Percentiles rank a stretch among this genome's conserved stretches.
Conservation (phyloP, 2,113 vertebrate species). For the Zosterops japonicus region DNA sequence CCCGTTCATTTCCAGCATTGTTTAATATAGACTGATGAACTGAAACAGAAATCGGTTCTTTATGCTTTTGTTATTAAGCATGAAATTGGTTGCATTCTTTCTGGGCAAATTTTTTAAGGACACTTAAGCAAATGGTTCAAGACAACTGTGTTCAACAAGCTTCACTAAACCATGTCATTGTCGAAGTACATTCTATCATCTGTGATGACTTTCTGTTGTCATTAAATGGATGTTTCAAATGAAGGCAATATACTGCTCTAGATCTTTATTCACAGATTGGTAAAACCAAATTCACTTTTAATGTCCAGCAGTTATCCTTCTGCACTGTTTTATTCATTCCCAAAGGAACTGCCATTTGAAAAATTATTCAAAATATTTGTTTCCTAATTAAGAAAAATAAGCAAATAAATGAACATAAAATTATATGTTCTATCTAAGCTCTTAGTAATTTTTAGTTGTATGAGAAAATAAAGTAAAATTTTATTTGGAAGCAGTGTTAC, state of each 20-base stretch:
- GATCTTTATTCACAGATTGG: not conserved
- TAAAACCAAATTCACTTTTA: not conserved
- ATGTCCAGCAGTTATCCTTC: not conserved
- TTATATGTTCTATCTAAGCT: not conserved
- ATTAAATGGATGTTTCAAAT: not conserved
- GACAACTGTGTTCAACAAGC: not conserved
- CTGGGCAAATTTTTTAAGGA: not conserved
- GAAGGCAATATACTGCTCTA: not conserved
- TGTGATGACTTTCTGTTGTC: not conserved
- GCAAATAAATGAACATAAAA: not conserved
- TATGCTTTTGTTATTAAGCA: not conserved
- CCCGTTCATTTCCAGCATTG: not conserved
- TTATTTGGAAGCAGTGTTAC: not conserved
- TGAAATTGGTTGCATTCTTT: not conserved
- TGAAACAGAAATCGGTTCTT: not conserved
- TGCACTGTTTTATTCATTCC: not conserved
- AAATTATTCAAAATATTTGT: not conserved
- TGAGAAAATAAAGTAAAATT: not conserved
- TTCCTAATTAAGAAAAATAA: not conserved
- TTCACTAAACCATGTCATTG: not conserved
- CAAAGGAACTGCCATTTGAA: not conserved
- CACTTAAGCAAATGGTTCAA: not conserved
- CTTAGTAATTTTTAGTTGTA: not conserved
- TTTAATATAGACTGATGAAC: not conserved
- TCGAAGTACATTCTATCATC: not conserved